A percentile compares a stretch with the other conserved stretches of the same genome.
These are phyloP conservation scores for Microtus richardsoni DNA, from an alignment of 2,113 vertebrate species.

Conservation along the genomic window DNA sequence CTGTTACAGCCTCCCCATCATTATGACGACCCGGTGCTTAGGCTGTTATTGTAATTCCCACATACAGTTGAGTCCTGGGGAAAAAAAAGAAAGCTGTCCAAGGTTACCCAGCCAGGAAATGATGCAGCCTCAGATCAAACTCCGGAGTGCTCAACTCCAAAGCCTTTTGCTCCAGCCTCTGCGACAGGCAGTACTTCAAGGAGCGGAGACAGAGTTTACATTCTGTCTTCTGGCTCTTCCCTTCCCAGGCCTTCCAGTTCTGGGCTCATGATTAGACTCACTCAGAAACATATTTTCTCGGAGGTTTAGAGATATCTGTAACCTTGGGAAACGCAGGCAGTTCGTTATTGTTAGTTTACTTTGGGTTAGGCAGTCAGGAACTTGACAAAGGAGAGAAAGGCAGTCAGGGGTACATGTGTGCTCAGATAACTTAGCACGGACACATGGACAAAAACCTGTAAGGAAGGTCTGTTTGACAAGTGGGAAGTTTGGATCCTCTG, in stretches of 20 bases:
- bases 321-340: background rate
- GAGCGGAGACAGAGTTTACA: background rate
- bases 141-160: background rate
- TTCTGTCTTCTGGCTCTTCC: background rate
- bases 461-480: background rate
- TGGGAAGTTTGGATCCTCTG: background rate
- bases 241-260: background rate
- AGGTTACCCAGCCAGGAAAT: background rate
- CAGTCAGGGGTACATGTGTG: background rate
- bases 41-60: background rate
- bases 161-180: background rate
- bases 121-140: background rate
- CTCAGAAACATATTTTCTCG: background rate
- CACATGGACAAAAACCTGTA: background rate
- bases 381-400: background rate
- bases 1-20: background rate
- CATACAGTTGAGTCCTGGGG: background rate
- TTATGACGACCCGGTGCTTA: background rate
- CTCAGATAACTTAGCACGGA: background rate
- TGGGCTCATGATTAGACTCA: background rate
- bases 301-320: background rate
- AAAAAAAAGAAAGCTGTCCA: background rate
- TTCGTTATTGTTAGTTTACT: background rate
- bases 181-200: background rate
- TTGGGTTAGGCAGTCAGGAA: conserved; percentile 40